phyloP scores from a whole-genome alignment of 2,113 vertebrate species.

The Lepus europaeus region DNA sequence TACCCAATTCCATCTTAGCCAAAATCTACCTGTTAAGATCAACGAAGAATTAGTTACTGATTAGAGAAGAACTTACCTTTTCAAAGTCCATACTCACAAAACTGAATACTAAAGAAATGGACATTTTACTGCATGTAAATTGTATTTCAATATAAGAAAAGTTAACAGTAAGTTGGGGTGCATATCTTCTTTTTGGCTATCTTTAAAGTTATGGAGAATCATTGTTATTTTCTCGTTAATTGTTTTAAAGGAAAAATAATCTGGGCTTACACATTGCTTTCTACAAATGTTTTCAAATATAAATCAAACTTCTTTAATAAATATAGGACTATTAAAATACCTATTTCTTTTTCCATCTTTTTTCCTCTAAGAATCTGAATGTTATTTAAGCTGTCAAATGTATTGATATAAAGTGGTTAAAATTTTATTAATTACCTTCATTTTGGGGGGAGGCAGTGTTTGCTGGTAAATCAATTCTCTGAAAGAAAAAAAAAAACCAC shows the following conservation, averaged over 20 bases:
- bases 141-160: not conserved
- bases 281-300: not conserved
- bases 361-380: not conserved
- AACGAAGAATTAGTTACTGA: not conserved
- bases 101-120: not conserved
- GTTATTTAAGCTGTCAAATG: not conserved
- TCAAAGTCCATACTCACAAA: not conserved
- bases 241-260: not conserved
- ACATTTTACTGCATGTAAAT: not conserved
- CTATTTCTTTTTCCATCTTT: not conserved
- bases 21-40: constrained; percentile 2
- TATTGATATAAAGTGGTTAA: not conserved
- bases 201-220: not conserved
- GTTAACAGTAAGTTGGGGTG: not conserved
- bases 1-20: not conserved
- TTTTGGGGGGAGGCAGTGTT: not conserved
- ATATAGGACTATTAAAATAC: not conserved
- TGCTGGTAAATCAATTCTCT: not conserved
- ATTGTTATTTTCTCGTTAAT: not conserved
- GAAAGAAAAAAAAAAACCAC: not conserved
- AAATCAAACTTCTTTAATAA: constrained; percentile 12
- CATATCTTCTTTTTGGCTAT: not conserved
- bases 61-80: not conserved
- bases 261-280: not conserved
- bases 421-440: not conserved